A percentile compares a stretch with the other conserved stretches of the same genome.
Evolutionary conservation across 2,113 vertebrate species (phyloP).

Genomic region (Pholis gunnellus): DNA sequence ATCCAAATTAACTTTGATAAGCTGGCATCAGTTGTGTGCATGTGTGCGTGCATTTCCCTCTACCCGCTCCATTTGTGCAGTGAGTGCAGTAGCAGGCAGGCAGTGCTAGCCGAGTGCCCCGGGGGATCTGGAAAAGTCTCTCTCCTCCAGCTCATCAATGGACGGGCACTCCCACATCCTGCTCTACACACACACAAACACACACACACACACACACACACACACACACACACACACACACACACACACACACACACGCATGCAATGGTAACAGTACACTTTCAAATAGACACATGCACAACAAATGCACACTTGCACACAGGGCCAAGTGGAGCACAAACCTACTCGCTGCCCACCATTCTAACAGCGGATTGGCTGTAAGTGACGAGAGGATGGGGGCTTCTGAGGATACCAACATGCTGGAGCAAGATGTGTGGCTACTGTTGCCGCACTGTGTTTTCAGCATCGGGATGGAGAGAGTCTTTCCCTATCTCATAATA

Average conservation of each 20-base stretch:
- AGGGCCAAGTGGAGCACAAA: constrained; percentile 43
- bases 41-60: constrained; percentile 11
- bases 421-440: constrained; percentile 3
- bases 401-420: constrained; percentile 36
- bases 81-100: constrained; percentile 45
- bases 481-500: background rate
- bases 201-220: constrained; percentile 9
- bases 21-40: constrained; percentile 45
- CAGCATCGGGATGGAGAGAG: background rate
- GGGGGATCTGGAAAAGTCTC: constrained; percentile 65
- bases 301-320: constrained; percentile 28
- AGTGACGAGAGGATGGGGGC: constrained; percentile 31
- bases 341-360: constrained; percentile 30
- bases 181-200: constrained; percentile 15
- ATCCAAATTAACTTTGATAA: constrained; percentile 75
- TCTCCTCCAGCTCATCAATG: constrained; percentile 69
- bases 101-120: constrained; percentile 46
- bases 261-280: constrained; percentile 7
- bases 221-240: constrained; percentile 9
- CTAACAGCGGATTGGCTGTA: constrained; percentile 22
- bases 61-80: constrained; percentile 27
- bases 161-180: constrained; percentile 61
- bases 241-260: constrained; percentile 2
- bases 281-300: constrained; percentile 26
- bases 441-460: constrained; percentile 5